A percentile compares a stretch with the other conserved stretches of the same genome.
These are phyloP conservation scores for Odontesthes bonariensis DNA, from an alignment of 2,113 vertebrate species.

Conservation along the genomic window DNA sequence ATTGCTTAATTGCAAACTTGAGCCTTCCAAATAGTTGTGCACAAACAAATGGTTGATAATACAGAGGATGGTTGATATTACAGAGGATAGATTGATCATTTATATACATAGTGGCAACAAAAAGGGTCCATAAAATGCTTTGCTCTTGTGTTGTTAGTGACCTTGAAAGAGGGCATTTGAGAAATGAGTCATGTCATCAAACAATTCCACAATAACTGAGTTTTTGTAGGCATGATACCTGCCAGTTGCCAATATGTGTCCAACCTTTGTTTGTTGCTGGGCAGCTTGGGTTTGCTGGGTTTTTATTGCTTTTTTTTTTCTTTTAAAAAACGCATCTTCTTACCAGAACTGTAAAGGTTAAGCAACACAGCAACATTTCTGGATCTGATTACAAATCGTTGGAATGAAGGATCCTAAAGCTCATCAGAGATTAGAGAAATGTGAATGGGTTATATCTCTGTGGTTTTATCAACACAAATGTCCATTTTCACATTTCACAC, in stretches of 20 bases:
- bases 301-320: not conserved
- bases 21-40: no score
- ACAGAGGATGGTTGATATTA: no score
- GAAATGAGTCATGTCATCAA: not conserved
- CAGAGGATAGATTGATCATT: no score
- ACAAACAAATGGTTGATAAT: no score
- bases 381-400: not conserved
- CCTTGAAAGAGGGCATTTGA: no score
- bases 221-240: not conserved
- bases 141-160: not conserved
- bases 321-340: not conserved
- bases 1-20: no score
- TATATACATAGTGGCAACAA: no score
- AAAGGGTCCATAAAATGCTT: no score
- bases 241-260: slow-evolving; percentile 1
- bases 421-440: not conserved
- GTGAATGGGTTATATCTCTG: not conserved
- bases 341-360: not conserved
- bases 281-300: not conserved
- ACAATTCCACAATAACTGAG: not conserved
- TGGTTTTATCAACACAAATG: not conserved
- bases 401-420: not conserved
- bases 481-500: not conserved
- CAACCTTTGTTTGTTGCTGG: slow-evolving; percentile 3
- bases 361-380: not conserved